Base-by-base conservation (phyloP, 1,140 invertebrate genomes). In the Zaprionus vittiger region DNA sequence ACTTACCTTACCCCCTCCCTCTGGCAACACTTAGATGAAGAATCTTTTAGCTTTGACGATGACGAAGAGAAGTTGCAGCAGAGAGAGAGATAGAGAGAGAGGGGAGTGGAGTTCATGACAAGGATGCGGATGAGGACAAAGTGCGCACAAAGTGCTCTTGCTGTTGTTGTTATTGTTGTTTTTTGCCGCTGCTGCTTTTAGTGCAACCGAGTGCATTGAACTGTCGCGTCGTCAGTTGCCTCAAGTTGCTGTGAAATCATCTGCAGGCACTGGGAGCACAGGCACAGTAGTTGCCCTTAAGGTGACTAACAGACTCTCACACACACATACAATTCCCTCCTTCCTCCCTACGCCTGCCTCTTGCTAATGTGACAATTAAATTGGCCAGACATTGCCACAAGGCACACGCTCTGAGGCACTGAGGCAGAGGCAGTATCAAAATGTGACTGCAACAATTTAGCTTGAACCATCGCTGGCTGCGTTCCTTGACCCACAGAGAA, bases 321-420 rank as follows among this genome's bases (percentile, higher is more conserved):
- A 59, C 59, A 63, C 41, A 20, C 17, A 56, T 11, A 31, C 9
- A 7, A 9, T 31, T 0, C 15, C 38, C 22, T 34, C 44, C 31
- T 2, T 26, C 44, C 14, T 24, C 2, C 17, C 12, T 24, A 0
- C 5, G 1, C 2, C 22, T 67, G 68, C 60, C 54, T 69, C 72
- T 14, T n/a, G 56, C 71, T 75, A 79, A 84, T 85, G 82, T 76
- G 82, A 85, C 82, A 85, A 85, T 85, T 85, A 85, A 85, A 85
- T 85, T 75, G 81, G 52, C 74, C 57, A 66, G 65, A 31, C 28
- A 62, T 17, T 31, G 12, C 54, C 59, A 17, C 59, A 61, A 37
- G 37, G 47, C 52, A 6, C 41, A 47, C 31, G 9, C 31, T 34
- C 31, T 34, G 9, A 34, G 26, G 26, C 1, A 28, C 26, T 28